Evolutionary conservation across 1,140 invertebrate genomes (phyloP).

Genomic region (Caenorhabditis brenneri): DNA sequence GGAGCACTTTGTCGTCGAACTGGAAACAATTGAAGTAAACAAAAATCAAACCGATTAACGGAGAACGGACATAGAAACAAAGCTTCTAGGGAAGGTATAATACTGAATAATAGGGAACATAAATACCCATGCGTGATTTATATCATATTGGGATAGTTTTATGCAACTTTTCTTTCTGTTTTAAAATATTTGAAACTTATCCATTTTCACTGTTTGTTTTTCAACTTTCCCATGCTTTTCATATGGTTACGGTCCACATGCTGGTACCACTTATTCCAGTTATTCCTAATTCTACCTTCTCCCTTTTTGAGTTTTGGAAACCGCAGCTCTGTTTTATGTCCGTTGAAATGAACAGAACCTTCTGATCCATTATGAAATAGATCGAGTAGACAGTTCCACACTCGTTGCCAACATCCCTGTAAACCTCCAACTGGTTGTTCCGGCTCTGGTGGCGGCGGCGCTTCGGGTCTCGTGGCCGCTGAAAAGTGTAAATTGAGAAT

Average conservation of each 20-base stretch:
- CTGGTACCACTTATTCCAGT: not conserved
- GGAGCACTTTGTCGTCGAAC: slow-evolving; percentile 8
- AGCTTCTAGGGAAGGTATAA: not conserved
- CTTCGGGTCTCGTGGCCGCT: not conserved
- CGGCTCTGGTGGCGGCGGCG: not conserved
- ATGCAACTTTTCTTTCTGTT: not conserved
- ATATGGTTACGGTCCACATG: not conserved
- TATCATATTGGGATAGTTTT: not conserved
- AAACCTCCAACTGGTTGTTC: not conserved
- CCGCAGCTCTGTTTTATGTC: slow-evolving; percentile 26
- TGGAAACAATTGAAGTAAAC: not conserved
- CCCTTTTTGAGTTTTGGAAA: not conserved
- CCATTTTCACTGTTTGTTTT: not conserved
- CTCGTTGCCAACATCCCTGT: not conserved
- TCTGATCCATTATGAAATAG: slow-evolving; percentile 25
- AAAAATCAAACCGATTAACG: not conserved
- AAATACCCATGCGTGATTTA: not conserved
- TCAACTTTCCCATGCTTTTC: not conserved
- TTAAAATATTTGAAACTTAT: not conserved
- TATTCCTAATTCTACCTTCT: slow-evolving; percentile 21
- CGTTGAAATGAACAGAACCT: slow-evolving; percentile 27
- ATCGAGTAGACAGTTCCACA: not conserved
- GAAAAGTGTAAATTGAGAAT: not conserved
- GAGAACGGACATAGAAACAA: not conserved
- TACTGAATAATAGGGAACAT: slow-evolving; percentile 6